phyloP scores from a whole-genome alignment of 1,140 invertebrate genomes.

The Lordiphosa stackelbergi region DNA sequence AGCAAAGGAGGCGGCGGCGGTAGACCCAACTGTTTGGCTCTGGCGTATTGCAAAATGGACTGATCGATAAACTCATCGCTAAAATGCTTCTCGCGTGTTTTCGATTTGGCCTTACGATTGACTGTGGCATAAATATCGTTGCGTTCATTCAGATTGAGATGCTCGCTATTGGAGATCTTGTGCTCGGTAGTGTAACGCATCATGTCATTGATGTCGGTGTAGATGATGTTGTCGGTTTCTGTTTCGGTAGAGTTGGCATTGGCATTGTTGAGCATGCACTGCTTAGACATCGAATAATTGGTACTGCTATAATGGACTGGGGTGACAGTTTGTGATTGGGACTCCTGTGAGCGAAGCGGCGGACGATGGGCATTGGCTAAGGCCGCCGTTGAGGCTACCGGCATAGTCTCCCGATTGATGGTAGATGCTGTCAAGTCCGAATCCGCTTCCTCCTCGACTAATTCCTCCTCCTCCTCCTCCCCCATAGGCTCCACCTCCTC shows the following conservation, averaged over 20 bases:
- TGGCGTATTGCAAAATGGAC: slow-evolving; percentile 66
- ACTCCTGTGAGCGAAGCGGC: slow-evolving; percentile 76
- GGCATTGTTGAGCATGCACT: slow-evolving; percentile 75
- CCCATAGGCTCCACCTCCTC: slow-evolving; percentile 61
- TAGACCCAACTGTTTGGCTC: slow-evolving; percentile 68
- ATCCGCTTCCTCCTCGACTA: slow-evolving; percentile 76
- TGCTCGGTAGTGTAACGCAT: slow-evolving; percentile 73
- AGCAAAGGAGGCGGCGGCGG: slow-evolving; percentile 29
- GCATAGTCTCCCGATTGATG: slow-evolving; percentile 77
- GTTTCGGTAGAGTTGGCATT: slow-evolving; percentile 76
- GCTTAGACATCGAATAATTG: slow-evolving; percentile 78
- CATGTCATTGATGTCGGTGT: slow-evolving; percentile 76
- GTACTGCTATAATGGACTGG: slow-evolving; percentile 78
- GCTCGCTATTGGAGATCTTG: slow-evolving; percentile 71
- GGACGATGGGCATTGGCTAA: slow-evolving; percentile 68
- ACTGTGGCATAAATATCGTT: slow-evolving; percentile 76
- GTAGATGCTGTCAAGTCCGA: slow-evolving; percentile 77
- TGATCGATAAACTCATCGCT: slow-evolving; percentile 76
- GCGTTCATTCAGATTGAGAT: slow-evolving; percentile 68
- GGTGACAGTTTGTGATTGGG: slow-evolving; percentile 76
- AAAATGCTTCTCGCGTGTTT: slow-evolving; percentile 72
- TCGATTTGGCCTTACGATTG: slow-evolving; percentile 75
- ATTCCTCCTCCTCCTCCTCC: slow-evolving; percentile 69
- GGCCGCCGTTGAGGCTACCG: slow-evolving; percentile 58
- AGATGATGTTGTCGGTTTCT: slow-evolving; percentile 76